Percentiles rank a stretch among this genome's conserved stretches.
Evolutionary conservation across 2,797 vertebrate genomes (phyloP).

Genomic region (Pseudotriccus pelzelni): DNA sequence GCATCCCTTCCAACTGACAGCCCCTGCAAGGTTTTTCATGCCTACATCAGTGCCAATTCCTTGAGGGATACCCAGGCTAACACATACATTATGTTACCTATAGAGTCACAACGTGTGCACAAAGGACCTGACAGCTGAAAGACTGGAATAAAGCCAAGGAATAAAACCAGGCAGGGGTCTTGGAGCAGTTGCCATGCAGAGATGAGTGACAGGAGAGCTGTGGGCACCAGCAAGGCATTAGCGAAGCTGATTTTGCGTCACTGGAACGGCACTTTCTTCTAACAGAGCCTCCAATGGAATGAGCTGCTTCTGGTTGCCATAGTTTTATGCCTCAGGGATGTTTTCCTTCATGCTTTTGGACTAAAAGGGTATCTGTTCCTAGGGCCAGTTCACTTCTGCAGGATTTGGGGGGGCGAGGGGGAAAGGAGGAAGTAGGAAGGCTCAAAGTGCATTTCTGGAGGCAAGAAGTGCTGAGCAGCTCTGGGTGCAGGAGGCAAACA

Average conservation of each 20-base stretch:
- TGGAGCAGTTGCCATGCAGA: not conserved
- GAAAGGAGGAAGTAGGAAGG: not conserved
- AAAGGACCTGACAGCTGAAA: not conserved
- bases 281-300: not conserved
- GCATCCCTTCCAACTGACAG: not conserved
- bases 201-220: not conserved
- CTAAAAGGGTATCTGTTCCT: not conserved
- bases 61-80: not conserved
- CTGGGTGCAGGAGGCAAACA: not conserved
- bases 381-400: not conserved
- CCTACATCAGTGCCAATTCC: not conserved
- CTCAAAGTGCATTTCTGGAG: not conserved
- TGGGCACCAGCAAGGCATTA: not conserved
- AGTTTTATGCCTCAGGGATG: slow-evolving; percentile 18
- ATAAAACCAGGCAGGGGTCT: not conserved
- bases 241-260: not conserved
- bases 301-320: not conserved
- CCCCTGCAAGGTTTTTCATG: not conserved
- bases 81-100: not conserved
- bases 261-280: not conserved
- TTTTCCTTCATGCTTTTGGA: slow-evolving; percentile 22
- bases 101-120: not conserved
- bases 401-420: not conserved
- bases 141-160: not conserved
- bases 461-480: not conserved